Evolutionary conservation across 2,888 invertebrate species (phyloP).

Genomic region (Erpobdella octoculata): DNA sequence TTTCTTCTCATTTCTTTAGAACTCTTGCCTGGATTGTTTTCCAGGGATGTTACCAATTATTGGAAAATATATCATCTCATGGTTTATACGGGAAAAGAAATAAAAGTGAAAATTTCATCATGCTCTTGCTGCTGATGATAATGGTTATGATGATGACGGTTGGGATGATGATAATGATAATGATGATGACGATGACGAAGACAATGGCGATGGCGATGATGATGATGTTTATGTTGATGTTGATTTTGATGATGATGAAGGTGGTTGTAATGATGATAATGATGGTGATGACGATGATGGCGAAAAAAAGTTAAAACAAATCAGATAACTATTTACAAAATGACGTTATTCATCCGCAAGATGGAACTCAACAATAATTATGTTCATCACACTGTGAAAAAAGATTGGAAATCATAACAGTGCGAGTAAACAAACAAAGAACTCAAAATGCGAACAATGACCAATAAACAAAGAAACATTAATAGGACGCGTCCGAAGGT

Average conservation of each 20-base stretch:
- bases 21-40: neutral
- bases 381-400: too few species aligned
- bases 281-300: constrained; percentile 4
- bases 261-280: neutral
- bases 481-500: too few species aligned
- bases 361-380: too few species aligned
- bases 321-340: neutral
- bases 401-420: too few species aligned
- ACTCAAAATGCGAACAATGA: too few species aligned
- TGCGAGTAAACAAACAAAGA: too few species aligned
- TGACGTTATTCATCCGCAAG: neutral
- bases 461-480: too few species aligned
- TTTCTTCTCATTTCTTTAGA: neutral
- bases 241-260: neutral
- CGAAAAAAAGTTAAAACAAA: neutral
- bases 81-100: too few species aligned
- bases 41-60: neutral
- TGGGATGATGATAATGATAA: neutral
- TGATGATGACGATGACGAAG: constrained; percentile 1
- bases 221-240: neutral
- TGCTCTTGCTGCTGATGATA: too few species aligned
- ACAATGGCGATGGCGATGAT: neutral
- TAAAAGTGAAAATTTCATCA: too few species aligned
- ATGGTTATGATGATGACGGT: neutral
- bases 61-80: too few species aligned